Conservation (phyloP, 2,888 invertebrate species). For the Rhogogaster chlorosoma region DNA sequence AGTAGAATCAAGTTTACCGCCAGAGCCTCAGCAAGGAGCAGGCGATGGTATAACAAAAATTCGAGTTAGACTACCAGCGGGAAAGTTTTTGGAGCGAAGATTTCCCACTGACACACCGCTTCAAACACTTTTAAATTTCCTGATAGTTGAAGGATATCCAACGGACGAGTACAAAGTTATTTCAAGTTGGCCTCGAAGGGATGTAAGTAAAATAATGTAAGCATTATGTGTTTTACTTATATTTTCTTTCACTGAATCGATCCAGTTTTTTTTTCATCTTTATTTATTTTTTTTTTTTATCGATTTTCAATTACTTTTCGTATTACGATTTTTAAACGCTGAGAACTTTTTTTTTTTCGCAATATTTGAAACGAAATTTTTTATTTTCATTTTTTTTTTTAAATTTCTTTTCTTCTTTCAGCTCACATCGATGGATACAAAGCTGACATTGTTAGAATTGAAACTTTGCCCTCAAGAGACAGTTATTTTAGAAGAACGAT, state of each 20-base stretch:
- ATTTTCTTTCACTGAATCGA: conserved; percentile 43
- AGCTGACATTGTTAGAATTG: conserved; percentile 88
- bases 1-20: conserved; percentile 85
- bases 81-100: conserved; percentile 87
- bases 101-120: conserved; percentile 84
- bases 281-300: conserved; percentile 44
- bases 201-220: conserved; percentile 85
- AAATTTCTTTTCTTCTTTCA: conserved; percentile 76
- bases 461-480: conserved; percentile 97
- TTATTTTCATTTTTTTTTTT: conserved; percentile 31
- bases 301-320: neutral
- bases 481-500: conserved; percentile 96
- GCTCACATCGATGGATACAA: conserved; percentile 89
- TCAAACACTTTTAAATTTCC: conserved; percentile 90
- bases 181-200: conserved; percentile 96
- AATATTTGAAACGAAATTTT: neutral
- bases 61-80: conserved; percentile 90
- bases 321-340: neutral
- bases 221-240: conserved; percentile 61
- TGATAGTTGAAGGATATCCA: conserved; percentile 93
- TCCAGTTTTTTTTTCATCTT: conserved; percentile 10
- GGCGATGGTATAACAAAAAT: conserved; percentile 85
- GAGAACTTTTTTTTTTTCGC: neutral
- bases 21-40: conserved; percentile 83
- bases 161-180: conserved; percentile 94